Conservation (phyloP, 2,888 invertebrate genomes). For the Drosophila koepferae region DNA sequence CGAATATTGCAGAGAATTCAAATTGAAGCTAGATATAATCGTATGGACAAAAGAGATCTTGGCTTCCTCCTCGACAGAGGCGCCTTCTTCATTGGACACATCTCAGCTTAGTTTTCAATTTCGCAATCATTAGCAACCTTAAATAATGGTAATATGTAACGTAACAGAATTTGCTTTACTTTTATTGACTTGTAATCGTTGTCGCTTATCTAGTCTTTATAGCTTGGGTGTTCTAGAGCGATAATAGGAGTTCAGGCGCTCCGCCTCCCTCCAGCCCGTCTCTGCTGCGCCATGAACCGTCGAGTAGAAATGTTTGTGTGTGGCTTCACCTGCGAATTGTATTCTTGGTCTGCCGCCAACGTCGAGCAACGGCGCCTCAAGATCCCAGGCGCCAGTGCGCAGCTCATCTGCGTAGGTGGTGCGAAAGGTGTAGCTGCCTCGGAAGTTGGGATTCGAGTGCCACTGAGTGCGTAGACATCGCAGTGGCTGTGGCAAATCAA, state of each 20-base stretch:
- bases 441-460: slow-evolving; percentile 87
- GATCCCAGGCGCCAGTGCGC: slow-evolving; percentile 86
- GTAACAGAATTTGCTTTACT: neutral
- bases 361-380: slow-evolving; percentile 86
- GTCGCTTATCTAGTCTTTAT: slow-evolving; percentile 47
- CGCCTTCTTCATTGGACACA: no score
- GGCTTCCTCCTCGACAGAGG: no score
- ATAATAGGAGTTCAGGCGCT: slow-evolving; percentile 86
- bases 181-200: slow-evolving; percentile 16
- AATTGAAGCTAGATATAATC: no score
- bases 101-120: neutral
- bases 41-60: no score
- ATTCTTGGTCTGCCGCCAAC: slow-evolving; percentile 85
- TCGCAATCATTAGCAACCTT: neutral
- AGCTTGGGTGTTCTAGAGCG: slow-evolving; percentile 63
- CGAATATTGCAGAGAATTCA: no score
- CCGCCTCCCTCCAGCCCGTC: slow-evolving; percentile 90
- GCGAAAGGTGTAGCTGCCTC: slow-evolving; percentile 89
- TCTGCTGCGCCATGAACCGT: slow-evolving; percentile 91
- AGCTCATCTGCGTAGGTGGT: slow-evolving; percentile 87
- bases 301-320: slow-evolving; percentile 88
- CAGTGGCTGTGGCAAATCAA: slow-evolving; percentile 65
- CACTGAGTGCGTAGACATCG: slow-evolving; percentile 87
- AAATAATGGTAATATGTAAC: neutral
- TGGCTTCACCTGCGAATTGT: slow-evolving; percentile 90